phyloP scores from a whole-genome alignment of 2,797 vertebrate genomes.

The Avahi laniger region DNA sequence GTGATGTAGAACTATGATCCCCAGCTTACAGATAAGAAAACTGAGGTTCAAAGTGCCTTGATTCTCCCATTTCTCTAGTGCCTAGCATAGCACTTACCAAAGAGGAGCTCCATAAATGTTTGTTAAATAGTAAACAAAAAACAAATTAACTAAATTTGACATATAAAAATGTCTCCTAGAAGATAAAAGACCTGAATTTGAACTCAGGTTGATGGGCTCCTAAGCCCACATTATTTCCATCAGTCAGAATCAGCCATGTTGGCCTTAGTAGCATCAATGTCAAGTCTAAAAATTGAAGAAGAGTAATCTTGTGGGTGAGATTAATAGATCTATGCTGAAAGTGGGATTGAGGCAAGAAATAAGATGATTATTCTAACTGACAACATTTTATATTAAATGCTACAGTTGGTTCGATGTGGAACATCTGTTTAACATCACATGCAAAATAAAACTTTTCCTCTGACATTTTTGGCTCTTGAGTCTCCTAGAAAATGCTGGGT shows the following conservation, averaged over 20 bases:
- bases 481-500: conserved; percentile 65
- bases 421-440: conserved; percentile 68
- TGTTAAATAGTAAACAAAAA: not conserved
- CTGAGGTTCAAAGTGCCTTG: not conserved
- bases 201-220: not conserved
- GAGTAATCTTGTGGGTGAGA: not conserved
- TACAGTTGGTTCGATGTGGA: conserved; percentile 50
- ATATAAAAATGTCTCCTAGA: not conserved
- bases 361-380: conserved; percentile 46
- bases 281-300: not conserved
- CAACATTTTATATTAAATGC: conserved; percentile 53
- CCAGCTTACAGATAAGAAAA: not conserved
- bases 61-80: not conserved
- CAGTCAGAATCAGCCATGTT: not conserved
- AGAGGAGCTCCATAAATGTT: not conserved
- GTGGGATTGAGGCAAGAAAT: conserved; percentile 31
- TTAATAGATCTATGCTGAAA: conserved; percentile 16
- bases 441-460: conserved; percentile 64
- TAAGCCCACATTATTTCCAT: not conserved
- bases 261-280: not conserved
- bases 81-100: not conserved
- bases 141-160: not conserved
- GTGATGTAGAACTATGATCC: not conserved
- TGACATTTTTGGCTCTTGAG: conserved; percentile 63
- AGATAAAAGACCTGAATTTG: not conserved